Conservation (phyloP, 2,797 vertebrate species). For the Hafferia zeledoni region DNA sequence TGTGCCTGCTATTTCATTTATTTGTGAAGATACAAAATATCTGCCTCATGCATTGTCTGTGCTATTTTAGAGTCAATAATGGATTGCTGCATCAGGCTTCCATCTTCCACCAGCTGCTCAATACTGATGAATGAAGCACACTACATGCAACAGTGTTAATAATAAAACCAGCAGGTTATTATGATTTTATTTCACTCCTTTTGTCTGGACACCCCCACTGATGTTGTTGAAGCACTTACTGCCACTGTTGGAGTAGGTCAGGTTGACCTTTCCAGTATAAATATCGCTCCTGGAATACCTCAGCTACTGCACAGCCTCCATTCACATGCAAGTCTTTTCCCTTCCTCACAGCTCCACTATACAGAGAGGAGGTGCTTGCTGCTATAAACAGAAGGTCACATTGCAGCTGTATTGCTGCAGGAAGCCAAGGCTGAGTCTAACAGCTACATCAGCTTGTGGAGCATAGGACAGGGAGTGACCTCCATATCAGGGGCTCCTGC, state of each 20-base stretch:
- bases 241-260: neutral
- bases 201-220: neutral
- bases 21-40: neutral
- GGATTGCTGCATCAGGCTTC: neutral
- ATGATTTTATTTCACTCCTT: neutral
- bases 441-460: neutral
- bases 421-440: neutral
- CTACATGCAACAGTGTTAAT: neutral
- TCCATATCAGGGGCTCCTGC: neutral
- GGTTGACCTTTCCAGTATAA: neutral
- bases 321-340: neutral
- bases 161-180: neutral
- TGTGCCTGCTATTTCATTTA: neutral
- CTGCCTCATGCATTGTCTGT: neutral
- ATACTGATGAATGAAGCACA: neutral
- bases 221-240: neutral
- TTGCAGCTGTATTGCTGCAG: neutral
- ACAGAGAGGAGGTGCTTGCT: too few relatives aligned
- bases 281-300: neutral
- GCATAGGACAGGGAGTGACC: neutral
- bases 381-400: too few relatives aligned
- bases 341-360: neutral
- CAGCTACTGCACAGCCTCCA: neutral
- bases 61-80: neutral
- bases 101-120: neutral